phyloP scores from a whole-genome alignment of 2,888 invertebrate species.

The Philonicus albiceps region DNA sequence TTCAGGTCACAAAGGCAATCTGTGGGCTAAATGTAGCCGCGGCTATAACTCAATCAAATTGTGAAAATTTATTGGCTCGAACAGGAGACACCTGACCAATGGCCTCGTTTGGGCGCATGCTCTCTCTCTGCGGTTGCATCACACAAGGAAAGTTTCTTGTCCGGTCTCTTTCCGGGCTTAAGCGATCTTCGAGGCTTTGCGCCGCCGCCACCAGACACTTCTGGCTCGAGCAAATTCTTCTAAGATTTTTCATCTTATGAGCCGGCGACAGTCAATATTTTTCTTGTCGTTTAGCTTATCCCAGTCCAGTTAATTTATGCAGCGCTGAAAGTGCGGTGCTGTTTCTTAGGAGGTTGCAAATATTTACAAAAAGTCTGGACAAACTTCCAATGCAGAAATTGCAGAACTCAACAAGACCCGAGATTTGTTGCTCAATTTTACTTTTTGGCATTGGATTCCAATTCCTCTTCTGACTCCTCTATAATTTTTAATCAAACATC shows the following conservation, averaged over 20 bases:
- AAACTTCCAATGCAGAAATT: not conserved
- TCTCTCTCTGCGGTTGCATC: not conserved
- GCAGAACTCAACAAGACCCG: not conserved
- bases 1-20: slow-evolving; percentile 4
- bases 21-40: not conserved
- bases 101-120: not conserved
- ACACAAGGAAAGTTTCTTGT: not conserved
- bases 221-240: not conserved
- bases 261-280: not conserved
- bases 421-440: not conserved
- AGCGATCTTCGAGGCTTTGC: not conserved
- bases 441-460: not conserved
- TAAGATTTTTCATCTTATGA: not conserved
- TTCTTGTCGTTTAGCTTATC: not conserved
- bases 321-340: not conserved
- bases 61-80: slow-evolving; percentile 10
- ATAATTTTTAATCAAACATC: too few species aligned
- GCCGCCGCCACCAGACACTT: not conserved
- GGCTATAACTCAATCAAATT: slow-evolving; percentile 36
- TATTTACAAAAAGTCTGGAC: not conserved
- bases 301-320: not conserved
- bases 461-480: too few species aligned
- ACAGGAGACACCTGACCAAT: not conserved
- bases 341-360: not conserved
- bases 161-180: not conserved